Evolutionary conservation across 2,797 vertebrate genomes (phyloP).

Genomic region (Centroberyx gerrardi): DNA sequence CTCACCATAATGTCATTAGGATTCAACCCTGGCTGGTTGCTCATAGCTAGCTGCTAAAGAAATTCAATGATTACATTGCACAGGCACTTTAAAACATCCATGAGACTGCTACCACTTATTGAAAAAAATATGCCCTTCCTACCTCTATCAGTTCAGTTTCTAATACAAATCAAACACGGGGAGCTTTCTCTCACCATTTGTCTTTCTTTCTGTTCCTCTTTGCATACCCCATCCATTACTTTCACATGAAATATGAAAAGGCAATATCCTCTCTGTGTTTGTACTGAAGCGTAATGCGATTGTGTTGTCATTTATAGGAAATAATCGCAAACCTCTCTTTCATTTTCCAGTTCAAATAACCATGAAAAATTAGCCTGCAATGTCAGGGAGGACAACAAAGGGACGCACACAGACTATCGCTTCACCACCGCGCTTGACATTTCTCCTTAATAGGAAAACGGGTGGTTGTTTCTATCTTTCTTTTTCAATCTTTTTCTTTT

Average conservation of each 20-base stretch:
- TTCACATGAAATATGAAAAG: conserved; percentile 95
- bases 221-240: conserved; percentile 91
- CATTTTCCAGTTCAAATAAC: conserved; percentile 99
- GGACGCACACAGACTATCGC: conserved; percentile 86
- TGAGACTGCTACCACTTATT: conserved; percentile 81
- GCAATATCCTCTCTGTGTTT: conserved; percentile 94
- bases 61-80: conserved; percentile 84
- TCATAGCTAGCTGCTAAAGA: conserved; percentile 86
- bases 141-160: conserved; percentile 83
- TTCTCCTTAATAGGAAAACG: conserved; percentile 89
- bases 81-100: conserved; percentile 84
- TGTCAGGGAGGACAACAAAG: conserved; percentile 95
- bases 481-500: conserved; percentile 73
- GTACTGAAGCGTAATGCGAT: conserved; percentile 97
- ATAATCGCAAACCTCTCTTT: conserved; percentile 96
- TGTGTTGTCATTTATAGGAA: conserved; percentile 99
- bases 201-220: conserved; percentile 87
- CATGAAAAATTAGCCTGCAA: conserved; percentile 99
- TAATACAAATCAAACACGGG: conserved; percentile 89
- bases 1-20: conserved; percentile 51
- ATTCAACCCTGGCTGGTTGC: conserved; percentile 73
- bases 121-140: conserved; percentile 67
- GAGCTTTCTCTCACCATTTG: conserved; percentile 85
- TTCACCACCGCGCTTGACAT: conserved; percentile 88
- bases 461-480: conserved; percentile 84